phyloP scores from a whole-genome alignment of 2,888 invertebrate species.

The Argyresthia albistria region DNA sequence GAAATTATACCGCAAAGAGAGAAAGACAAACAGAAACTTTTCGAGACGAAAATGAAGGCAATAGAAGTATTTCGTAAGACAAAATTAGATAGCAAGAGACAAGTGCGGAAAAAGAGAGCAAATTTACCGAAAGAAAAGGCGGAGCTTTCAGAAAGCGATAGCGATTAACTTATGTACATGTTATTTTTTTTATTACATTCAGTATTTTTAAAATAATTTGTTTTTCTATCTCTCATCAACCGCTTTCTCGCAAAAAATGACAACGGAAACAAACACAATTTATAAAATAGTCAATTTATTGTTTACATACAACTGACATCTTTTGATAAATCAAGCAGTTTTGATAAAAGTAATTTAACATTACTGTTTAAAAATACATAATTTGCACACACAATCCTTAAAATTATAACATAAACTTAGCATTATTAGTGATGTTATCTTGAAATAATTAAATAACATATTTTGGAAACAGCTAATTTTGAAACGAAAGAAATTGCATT shows the following conservation, averaged over 20 bases:
- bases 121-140: constrained; percentile 73
- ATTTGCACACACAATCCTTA: background rate
- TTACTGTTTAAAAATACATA: constrained; percentile 6
- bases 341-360: background rate
- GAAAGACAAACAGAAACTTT: constrained; percentile 73
- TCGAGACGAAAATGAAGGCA: constrained; percentile 81
- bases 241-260: background rate
- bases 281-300: constrained; percentile 58
- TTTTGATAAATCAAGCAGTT: background rate
- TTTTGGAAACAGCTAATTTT: no score
- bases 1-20: constrained; percentile 83
- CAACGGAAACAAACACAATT: constrained; percentile 26
- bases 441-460: no score
- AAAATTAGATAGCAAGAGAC: constrained; percentile 72
- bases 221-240: background rate
- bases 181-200: background rate
- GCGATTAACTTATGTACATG: constrained; percentile 38
- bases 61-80: constrained; percentile 81
- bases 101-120: constrained; percentile 46
- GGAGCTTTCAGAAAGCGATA: constrained; percentile 77
- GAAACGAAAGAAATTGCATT: no score
- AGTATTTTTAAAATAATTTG: background rate
- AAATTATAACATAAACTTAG: no score
- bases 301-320: constrained; percentile 40
- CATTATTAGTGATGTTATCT: no score